Conservation (phyloP, 2,888 invertebrate species). For the Phymatocera aterrima region DNA sequence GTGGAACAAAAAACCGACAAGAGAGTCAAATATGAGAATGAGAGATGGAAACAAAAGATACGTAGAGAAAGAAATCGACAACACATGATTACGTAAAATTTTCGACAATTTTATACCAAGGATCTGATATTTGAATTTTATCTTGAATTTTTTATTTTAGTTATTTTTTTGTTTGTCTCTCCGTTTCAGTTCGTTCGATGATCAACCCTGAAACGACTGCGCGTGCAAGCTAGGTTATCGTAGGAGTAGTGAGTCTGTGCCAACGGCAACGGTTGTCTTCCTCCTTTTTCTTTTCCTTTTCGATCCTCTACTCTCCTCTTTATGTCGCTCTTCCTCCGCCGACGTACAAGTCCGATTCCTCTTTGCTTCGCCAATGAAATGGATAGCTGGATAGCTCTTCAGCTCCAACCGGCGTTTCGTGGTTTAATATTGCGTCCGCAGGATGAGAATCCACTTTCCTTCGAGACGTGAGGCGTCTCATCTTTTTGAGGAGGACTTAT, state of each 20-base stretch:
- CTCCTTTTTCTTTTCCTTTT: background rate
- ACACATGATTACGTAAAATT: background rate
- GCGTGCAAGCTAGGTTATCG: background rate
- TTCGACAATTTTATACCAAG: background rate
- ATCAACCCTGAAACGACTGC: no score
- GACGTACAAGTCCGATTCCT: slow-evolving; percentile 5
- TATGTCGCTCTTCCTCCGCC: no score
- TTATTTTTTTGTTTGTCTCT: background rate
- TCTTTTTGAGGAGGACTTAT: slow-evolving; percentile 10
- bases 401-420: slow-evolving; percentile 17
- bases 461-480: background rate
- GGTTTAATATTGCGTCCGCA: slow-evolving; percentile 35
- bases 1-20: background rate
- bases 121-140: background rate
- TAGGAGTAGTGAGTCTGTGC: background rate
- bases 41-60: background rate
- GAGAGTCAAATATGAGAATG: background rate
- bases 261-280: background rate
- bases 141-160: background rate
- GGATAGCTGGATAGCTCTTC: background rate
- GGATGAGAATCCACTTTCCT: slow-evolving; percentile 24
- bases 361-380: slow-evolving; percentile 35
- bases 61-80: background rate
- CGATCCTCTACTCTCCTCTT: no score
- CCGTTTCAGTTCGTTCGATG: no score